Conservation (phyloP, 2,113 vertebrate genomes). For the Siphamia tubifer region DNA sequence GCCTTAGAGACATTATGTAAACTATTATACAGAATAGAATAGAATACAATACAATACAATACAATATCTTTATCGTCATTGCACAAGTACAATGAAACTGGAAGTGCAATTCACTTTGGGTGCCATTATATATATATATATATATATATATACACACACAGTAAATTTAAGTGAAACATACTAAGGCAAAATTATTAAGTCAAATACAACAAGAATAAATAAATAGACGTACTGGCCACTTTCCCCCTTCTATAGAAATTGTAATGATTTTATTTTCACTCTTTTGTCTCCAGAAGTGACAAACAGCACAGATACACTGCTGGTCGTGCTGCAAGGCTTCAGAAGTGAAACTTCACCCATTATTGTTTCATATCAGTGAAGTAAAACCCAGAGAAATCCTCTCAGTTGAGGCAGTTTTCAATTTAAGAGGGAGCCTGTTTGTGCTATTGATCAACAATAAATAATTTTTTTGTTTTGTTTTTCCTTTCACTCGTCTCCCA, state of each 20-base stretch:
- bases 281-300: neutral
- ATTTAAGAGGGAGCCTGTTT: neutral
- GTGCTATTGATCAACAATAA: neutral
- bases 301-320: neutral
- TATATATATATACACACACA: no score
- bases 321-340: neutral
- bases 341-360: neutral
- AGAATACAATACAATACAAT: no score
- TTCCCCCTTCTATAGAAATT: neutral
- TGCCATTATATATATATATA: no score
- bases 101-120: no score
- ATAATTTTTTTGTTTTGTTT: neutral
- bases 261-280: neutral
- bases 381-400: neutral
- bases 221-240: constrained; percentile 10
- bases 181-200: no score
- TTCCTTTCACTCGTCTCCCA: neutral
- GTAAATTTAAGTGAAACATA: no score
- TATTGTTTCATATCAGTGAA: neutral
- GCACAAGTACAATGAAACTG: no score
- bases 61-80: no score
- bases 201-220: no score
- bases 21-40: no score
- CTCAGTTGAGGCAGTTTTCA: neutral
- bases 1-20: no score